These are phyloP conservation scores for Eupithecia tripunctaria DNA, from an alignment of 2,888 invertebrate genomes.

Conservation along the genomic window DNA sequence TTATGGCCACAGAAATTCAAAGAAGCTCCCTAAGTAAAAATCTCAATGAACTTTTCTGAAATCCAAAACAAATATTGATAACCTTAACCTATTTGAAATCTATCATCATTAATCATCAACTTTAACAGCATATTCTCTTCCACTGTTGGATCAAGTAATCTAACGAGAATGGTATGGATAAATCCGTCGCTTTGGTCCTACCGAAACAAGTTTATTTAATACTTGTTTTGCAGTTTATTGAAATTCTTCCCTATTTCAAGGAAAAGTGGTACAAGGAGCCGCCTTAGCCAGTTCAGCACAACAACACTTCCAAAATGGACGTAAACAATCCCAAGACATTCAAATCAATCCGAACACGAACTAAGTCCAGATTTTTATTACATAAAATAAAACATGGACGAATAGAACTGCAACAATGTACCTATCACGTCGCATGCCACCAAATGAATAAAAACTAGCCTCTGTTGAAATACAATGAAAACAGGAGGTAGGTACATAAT, in stretches of 20 bases:
- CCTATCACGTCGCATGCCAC: slow-evolving; percentile 39
- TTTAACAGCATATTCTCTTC: no score
- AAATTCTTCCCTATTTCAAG: no score
- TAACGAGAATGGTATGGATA: no score
- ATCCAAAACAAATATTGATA: neutral
- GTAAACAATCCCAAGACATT: slow-evolving; percentile 29
- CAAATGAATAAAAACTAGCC: no score
- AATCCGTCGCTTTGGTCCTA: no score
- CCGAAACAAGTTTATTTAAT: no score
- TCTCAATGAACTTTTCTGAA: neutral
- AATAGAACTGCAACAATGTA: slow-evolving; percentile 19
- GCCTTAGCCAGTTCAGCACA: slow-evolving; percentile 56
- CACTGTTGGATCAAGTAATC: no score
- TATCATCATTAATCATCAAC: no score
- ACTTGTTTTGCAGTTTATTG: no score
- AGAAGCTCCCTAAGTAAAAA: slow-evolving; percentile 57
- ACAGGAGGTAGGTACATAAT: neutral
- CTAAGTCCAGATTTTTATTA: neutral
- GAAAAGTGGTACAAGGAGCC: slow-evolving; percentile 15
- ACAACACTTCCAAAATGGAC: slow-evolving; percentile 53
- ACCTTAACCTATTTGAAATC: neutral
- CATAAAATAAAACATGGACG: slow-evolving; percentile 2
- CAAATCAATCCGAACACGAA: neutral
- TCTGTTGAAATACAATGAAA: no score
- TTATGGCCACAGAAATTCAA: slow-evolving; percentile 60